Evolutionary conservation across 2,797 vertebrate genomes (phyloP).

Genomic region (Cottoperca gobio): DNA sequence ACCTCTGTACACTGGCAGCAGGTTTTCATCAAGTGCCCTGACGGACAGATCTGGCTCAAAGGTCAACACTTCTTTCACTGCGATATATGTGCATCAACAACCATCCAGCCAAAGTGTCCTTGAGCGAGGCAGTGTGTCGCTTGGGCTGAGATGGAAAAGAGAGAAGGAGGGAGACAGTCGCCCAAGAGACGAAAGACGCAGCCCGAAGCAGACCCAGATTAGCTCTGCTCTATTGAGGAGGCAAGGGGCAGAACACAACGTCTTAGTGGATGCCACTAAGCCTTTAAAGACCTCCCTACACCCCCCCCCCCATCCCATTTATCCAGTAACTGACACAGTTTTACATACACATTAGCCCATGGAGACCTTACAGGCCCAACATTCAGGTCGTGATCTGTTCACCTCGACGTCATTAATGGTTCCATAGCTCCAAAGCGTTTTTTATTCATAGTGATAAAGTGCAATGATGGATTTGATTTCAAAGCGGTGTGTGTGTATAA

Average conservation of each 20-base stretch:
- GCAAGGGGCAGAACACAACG: conserved; percentile 76
- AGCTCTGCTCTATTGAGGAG: conserved; percentile 78
- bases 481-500: conserved; percentile 14
- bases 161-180: conserved; percentile 16
- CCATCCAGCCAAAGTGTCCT: conserved; percentile 59
- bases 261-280: conserved; percentile 71
- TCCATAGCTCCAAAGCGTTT: conserved; percentile 25
- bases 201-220: conserved; percentile 69
- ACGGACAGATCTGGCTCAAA: conserved; percentile 45
- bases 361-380: conserved; percentile 56
- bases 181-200: conserved; percentile 48
- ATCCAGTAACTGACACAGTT: conserved; percentile 67
- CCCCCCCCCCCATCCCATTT: conserved; percentile 43
- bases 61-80: conserved; percentile 42
- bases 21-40: conserved; percentile 42
- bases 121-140: conserved; percentile 50
- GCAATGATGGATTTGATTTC: conserved; percentile 40
- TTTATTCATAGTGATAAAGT: conserved; percentile 55
- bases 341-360: conserved; percentile 65
- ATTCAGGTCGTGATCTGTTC: conserved; percentile 62
- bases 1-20: conserved; percentile 17
- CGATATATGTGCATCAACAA: conserved; percentile 43
- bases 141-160: conserved; percentile 9
- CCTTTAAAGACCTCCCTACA: conserved; percentile 69
- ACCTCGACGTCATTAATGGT: conserved; percentile 34